Evolutionary conservation across 2,888 invertebrate species (phyloP).

Genomic region (Dicranocentrus wangi): DNA sequence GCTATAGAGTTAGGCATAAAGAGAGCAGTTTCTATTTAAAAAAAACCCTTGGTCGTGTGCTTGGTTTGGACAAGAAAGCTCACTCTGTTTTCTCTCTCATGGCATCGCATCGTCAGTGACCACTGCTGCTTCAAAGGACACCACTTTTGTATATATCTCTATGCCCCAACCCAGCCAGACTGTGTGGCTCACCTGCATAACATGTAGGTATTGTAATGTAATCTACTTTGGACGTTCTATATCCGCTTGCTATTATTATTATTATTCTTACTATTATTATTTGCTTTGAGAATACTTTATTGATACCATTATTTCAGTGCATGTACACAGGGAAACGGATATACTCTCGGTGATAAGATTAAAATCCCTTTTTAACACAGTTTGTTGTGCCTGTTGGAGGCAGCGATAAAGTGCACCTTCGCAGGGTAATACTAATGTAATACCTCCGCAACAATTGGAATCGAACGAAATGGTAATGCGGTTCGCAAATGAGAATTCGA

Average conservation of each 20-base stretch:
- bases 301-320: slow-evolving; percentile 4
- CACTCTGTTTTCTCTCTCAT: neutral
- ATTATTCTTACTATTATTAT: no score
- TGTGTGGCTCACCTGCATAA: no score
- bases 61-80: slow-evolving; percentile 8
- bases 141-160: neutral
- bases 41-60: neutral
- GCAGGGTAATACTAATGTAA: no score
- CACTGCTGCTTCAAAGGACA: neutral
- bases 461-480: no score
- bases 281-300: neutral
- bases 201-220: no score
- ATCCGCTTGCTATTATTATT: no score
- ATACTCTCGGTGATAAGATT: slow-evolving; percentile 29
- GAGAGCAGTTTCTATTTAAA: neutral
- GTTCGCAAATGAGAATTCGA: no score
- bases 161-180: slow-evolving; percentile 8
- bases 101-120: no score
- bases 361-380: slow-evolving; percentile 1
- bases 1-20: neutral
- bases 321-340: slow-evolving; percentile 27
- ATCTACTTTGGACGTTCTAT: no score
- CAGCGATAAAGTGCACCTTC: neutral
- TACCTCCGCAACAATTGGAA: no score
- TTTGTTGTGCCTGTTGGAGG: neutral